Base-by-base conservation (phyloP, 2,888 invertebrate genomes). In the Orthosia cruda region DNA sequence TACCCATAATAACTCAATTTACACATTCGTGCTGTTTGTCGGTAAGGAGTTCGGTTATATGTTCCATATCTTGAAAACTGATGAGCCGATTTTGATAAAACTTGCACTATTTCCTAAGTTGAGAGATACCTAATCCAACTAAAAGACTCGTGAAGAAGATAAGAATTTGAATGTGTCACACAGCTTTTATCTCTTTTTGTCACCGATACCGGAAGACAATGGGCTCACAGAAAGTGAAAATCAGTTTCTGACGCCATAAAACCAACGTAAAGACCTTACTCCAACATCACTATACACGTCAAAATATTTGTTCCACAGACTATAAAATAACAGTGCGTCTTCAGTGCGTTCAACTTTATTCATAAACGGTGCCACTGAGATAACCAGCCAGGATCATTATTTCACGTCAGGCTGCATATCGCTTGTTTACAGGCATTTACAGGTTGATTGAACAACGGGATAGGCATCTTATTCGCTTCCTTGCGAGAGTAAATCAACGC, bases 331-430 rank as follows among this genome's bases (percentile, higher is more conserved):
- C 13, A 11, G 52, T 4, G 11, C n/a, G 18, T 64, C 63, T 20
- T 49, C 13, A 11, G 52, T 4, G 11, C n/a, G 18, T 64, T 67
- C 26, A 52, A 40, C 61, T 58, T 20, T 49, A 52, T 49, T 20
- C 20, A 18, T 26, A 64, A 50, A 79, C 12, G 54, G 54, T 52
- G 20, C 50, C 40, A 18, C 69, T 45, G 18, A 59, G 59, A 76
- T 71, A 81, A 80, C 45, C 58, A 71, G 47, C 9, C 54, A 32
- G 59, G 20, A 32, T 55, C 64, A 80, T 79, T 85, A 79, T 76
- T 81, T 79, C 58, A 79, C 76, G 63, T 79, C 69, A 81, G 63
- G 57, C 20, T 74, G 67, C 78, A 50, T 63, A 62, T 81, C 75
- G 20, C 50, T 52, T 64, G 71, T 75, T 76, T 71, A 70, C 68